Base-by-base conservation (phyloP, 2,888 invertebrate species). In the Pristionchus maxplancki region DNA sequence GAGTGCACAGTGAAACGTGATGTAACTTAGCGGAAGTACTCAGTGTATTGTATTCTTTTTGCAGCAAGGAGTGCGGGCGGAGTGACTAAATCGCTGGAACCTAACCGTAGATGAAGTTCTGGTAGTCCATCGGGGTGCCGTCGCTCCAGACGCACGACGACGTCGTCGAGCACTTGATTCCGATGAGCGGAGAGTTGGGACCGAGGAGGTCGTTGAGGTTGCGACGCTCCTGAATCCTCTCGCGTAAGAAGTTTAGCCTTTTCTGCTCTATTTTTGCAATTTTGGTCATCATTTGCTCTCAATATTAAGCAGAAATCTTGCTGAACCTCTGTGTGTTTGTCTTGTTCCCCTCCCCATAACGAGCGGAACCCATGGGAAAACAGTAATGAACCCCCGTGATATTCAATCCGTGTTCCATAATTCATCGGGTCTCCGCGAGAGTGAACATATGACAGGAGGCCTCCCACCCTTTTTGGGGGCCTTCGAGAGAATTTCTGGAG, bases 91-190 rank as follows among this genome's bases (percentile, higher is more conserved):
- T 48, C 13, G 48, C 6, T 6, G 48, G 48, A 48, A 13, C 44
- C 31, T 44, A 20, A 83, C 82, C 82, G 31, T 50, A 83, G 34
- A 53, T 50, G 82, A 83, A 83, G 53, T 83, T 83, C 50, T 50
- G 50, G 53, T 83, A 83, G 82, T 83, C 82, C 53, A 53, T 37
- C 17, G 53, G 53, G 2, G 82, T 34, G 24, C 82, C 82, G 53
- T 83, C 82, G 37, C 82, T 83, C 82, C 82, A 83, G 9, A n/a
- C 9, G 53, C 82, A 83, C 31, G 53, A 53, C 2, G 50, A n/a
- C 4, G 53, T 83, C n/a, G 82, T 83, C 8, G 50, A 28, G 82
- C 82, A 83, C 53, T 83, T 50, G 37, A 83, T 50, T 9, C 82
- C 82, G 44, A 83, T 83, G 4, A 83, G 82, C 0, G 82, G 82